A percentile compares a stretch with the other conserved stretches of the same genome.
Conservation (phyloP, 1,140 invertebrate species). For the Cyclina sinensis region DNA sequence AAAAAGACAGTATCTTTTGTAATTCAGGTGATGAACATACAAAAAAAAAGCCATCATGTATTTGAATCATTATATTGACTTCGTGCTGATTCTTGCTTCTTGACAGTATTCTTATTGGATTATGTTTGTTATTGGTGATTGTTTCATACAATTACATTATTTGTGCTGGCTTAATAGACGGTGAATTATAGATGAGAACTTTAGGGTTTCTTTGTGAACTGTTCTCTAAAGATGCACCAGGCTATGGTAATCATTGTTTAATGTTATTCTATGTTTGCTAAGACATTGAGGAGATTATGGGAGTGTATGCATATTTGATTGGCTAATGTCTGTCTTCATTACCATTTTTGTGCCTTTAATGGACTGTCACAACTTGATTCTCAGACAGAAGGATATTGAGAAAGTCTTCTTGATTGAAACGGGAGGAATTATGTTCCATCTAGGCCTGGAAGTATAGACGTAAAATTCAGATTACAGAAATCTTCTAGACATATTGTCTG, state of each 20-base stretch:
- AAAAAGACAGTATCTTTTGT: too few relatives aligned
- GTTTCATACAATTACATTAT: neutral
- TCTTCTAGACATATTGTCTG: neutral
- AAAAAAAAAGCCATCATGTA: too few relatives aligned
- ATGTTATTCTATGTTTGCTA: neutral
- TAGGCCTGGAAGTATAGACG: neutral
- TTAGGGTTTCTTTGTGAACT: neutral
- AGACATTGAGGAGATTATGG: neutral
- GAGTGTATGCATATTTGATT: neutral
- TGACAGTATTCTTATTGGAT: neutral
- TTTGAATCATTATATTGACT: neutral
- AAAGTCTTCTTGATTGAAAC: conserved; percentile 17
- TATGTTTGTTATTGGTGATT: neutral
- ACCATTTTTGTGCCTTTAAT: neutral
- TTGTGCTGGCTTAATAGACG: neutral
- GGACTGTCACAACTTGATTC: neutral
- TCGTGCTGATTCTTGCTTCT: neutral
- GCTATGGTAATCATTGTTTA: neutral
- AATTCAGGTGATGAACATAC: too few relatives aligned
- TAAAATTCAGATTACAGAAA: neutral
- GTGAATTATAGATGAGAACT: neutral
- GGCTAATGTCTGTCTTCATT: neutral
- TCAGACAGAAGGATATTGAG: neutral
- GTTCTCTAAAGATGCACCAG: neutral
- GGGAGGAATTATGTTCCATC: neutral